These are phyloP conservation scores for crab-eating macaque (Macaca fascicularis) DNA, from an alignment of 2,113 vertebrate genomes.

Conservation along the genomic window DNA sequence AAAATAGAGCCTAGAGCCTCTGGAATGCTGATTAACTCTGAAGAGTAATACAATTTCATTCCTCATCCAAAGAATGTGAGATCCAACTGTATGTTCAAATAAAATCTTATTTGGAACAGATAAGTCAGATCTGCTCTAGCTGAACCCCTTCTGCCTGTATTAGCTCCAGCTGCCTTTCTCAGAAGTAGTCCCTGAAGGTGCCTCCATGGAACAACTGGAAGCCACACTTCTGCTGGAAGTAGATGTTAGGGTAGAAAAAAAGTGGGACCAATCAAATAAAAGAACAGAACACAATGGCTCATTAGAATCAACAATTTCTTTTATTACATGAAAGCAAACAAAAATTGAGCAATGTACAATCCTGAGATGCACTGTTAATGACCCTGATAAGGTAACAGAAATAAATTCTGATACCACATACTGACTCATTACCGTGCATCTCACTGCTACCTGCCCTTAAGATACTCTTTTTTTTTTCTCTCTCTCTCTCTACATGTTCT, in stretches of 20 bases:
- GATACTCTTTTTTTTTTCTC: neutral
- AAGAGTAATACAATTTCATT: neutral
- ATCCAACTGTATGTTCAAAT: neutral
- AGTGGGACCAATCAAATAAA: neutral
- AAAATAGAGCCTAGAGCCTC: neutral
- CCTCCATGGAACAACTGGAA: neutral
- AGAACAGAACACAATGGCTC: neutral
- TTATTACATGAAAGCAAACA: constrained; percentile 12
- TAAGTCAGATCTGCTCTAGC: neutral
- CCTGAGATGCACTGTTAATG: neutral
- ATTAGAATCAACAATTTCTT: neutral
- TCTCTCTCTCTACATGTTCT: no score
- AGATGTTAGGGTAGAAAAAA: neutral
- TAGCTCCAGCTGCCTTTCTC: neutral
- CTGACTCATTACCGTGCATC: neutral
- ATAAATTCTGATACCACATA: neutral
- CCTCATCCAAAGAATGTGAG: neutral
- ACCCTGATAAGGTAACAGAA: neutral
- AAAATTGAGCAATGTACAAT: neutral
- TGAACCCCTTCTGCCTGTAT: neutral
- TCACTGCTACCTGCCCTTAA: neutral
- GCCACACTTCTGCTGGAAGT: neutral
- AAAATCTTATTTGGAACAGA: neutral
- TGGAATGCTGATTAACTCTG: constrained; percentile 27
- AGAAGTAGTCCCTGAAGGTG: neutral